A percentile compares a stretch with the other conserved stretches of the same genome.
Conservation (phyloP, 2,797 vertebrate genomes). For the Smutsia gigantea region DNA sequence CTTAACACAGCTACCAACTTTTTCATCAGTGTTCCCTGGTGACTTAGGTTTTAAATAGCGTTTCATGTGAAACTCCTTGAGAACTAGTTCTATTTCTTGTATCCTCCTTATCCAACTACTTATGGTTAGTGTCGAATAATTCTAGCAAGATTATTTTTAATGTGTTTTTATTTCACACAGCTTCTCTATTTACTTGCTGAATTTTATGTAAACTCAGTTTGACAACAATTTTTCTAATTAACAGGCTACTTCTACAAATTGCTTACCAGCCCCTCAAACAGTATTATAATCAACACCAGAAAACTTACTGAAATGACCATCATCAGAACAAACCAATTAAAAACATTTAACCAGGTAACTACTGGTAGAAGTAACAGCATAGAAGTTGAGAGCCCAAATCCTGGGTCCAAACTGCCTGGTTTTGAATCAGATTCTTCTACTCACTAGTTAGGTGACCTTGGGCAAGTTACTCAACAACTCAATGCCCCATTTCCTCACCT, state of each 20-base stretch:
- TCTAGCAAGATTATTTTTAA: slow-evolving; percentile 28
- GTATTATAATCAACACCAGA: slow-evolving; percentile 10
- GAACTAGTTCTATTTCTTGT: neutral
- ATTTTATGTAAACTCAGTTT: neutral
- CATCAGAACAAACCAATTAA: slow-evolving; percentile 43
- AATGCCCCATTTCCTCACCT: neutral
- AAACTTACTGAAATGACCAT: slow-evolving; percentile 35
- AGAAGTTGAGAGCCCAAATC: neutral
- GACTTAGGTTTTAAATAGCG: slow-evolving; percentile 26
- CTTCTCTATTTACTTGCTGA: slow-evolving; percentile 32
- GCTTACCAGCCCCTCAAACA: neutral
- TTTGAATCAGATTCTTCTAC: neutral
- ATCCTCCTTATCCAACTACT: neutral
- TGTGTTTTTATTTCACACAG: neutral
- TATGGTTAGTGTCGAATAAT: neutral
- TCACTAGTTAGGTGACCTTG: neutral
- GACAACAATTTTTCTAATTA: slow-evolving; percentile 9
- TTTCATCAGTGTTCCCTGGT: neutral
- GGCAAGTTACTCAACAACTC: slow-evolving; percentile 3
- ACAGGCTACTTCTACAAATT: slow-evolving; percentile 25
- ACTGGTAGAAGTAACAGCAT: neutral
- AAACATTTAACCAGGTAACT: slow-evolving; percentile 43
- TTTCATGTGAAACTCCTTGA: slow-evolving; percentile 15
- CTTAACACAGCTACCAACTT: slow-evolving; percentile 25
- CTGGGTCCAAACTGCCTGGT: neutral